Evolutionary conservation across 2,797 vertebrate species (phyloP).

Genomic region (Prionace glauca): DNA sequence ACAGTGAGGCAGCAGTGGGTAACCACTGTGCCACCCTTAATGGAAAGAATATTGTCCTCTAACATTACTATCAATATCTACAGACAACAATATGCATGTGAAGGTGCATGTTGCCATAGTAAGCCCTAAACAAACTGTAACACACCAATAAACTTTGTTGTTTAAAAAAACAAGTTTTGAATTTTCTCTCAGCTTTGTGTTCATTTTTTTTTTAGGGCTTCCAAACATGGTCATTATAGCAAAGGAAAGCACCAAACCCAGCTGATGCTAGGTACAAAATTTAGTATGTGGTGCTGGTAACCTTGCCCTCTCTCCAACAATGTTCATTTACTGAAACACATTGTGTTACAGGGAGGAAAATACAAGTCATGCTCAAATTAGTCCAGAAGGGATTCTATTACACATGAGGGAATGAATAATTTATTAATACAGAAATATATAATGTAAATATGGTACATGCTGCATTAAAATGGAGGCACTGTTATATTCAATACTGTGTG

Average conservation of each 20-base stretch:
- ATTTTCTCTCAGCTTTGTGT: not conserved
- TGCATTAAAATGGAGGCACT: not conserved
- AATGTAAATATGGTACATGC: not conserved
- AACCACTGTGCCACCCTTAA: too few species aligned
- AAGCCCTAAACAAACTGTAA: not conserved
- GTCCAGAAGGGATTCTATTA: not conserved
- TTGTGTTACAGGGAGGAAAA: not conserved
- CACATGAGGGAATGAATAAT: not conserved
- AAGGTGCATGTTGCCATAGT: not conserved
- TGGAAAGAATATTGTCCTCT: not conserved
- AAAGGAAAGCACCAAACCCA: not conserved
- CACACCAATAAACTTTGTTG: not conserved
- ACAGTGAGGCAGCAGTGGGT: too few species aligned
- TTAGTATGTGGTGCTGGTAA: not conserved
- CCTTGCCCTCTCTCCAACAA: not conserved
- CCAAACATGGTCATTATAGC: not conserved
- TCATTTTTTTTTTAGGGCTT: not conserved
- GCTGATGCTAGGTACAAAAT: not conserved
- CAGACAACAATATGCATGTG: too few species aligned
- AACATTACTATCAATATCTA: not conserved
- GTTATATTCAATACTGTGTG: not conserved
- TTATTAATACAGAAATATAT: not conserved
- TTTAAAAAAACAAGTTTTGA: not conserved
- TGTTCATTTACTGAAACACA: not conserved
- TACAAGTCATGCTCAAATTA: not conserved